Evolutionary conservation across 1,140 invertebrate genomes (phyloP).

Genomic region (Papilio glaucus): DNA sequence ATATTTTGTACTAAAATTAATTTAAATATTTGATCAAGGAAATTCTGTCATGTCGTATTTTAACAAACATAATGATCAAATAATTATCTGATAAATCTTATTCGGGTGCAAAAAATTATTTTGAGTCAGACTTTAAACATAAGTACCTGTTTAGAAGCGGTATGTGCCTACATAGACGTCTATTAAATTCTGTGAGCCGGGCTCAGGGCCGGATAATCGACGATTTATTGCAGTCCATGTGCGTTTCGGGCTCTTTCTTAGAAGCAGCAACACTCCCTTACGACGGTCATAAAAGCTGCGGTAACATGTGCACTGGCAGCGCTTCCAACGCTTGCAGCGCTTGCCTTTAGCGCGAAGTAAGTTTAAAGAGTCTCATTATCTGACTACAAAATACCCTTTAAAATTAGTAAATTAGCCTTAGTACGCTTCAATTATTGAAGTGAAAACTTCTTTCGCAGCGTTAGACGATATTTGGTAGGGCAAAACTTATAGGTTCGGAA

Average conservation of each 20-base stretch:
- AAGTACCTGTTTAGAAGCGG: neutral
- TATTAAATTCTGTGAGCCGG: slow-evolving; percentile 44
- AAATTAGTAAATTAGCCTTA: too few relatives aligned
- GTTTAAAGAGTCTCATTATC: neutral
- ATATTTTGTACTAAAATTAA: too few relatives aligned
- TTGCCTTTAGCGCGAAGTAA: neutral
- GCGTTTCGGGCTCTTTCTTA: slow-evolving; percentile 58
- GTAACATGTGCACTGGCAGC: slow-evolving; percentile 63
- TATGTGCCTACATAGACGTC: slow-evolving; percentile 48
- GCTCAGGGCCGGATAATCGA: slow-evolving; percentile 57
- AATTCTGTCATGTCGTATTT: too few relatives aligned
- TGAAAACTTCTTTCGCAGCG: too few relatives aligned
- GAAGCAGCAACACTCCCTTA: slow-evolving; percentile 60
- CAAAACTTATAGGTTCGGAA: too few relatives aligned
- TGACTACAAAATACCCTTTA: neutral
- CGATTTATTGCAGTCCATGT: slow-evolving; percentile 64
- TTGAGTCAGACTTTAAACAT: neutral
- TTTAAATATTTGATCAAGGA: too few relatives aligned
- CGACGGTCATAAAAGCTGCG: slow-evolving; percentile 64
- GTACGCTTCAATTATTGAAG: neutral
- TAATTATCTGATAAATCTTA: neutral
- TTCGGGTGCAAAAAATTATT: neutral
- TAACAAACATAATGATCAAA: neutral
- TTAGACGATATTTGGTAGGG: too few relatives aligned
- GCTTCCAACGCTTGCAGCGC: slow-evolving; percentile 42